Evolutionary conservation across 2,888 invertebrate genomes (phyloP), one percentile per base, ranked within the genome.

Genomic region (Rugalucina vietnamica): DNA sequence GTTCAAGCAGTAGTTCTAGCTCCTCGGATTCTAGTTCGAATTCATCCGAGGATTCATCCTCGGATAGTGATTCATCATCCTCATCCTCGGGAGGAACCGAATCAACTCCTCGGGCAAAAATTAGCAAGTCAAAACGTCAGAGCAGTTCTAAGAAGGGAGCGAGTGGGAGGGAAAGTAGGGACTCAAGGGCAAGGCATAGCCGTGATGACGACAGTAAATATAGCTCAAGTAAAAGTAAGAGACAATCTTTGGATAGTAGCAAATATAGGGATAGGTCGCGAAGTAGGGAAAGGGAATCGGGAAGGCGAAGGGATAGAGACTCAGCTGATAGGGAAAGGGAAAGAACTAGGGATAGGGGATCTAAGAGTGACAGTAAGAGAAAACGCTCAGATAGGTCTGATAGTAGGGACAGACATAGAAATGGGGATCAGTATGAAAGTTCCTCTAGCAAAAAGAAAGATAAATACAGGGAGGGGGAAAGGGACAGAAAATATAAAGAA

Each of bases 251-350:
- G 21, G 65, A 65, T 65, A 49, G 49, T 70, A 72, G 27, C 29
- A 71, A 37, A 65, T 70, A 71, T 57, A 78, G 72, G 60, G 79
- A 60, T 43, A n/a, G n/a, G n/a, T n/a, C n/a, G n/a, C n/a, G n/a
- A 29, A 18, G 34, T 34, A 65, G 65, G 65, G 65, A 65, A 65
- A 65, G 50, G 60, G 75, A 72, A 49, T 54, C 36, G 71, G 27
- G 71, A 36, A 60, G 43, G 65, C 79, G 81, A n/a, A 80, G 81
- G 81, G 37, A 86, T 84, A 78, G 78, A 77, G 74, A 89, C 81
- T 71, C 85, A 81, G 74, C 84, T 70, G 79, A 84, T 72, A 76
- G 85, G 75, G 36, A 90, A 5, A 90, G 88, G 60, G 81, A 87
- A 37, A 77, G 65, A 36, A 82, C 80, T 37, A 83, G 76, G 37